Conservation (phyloP, 2,888 invertebrate species). For the Ormyrus labotus region DNA sequence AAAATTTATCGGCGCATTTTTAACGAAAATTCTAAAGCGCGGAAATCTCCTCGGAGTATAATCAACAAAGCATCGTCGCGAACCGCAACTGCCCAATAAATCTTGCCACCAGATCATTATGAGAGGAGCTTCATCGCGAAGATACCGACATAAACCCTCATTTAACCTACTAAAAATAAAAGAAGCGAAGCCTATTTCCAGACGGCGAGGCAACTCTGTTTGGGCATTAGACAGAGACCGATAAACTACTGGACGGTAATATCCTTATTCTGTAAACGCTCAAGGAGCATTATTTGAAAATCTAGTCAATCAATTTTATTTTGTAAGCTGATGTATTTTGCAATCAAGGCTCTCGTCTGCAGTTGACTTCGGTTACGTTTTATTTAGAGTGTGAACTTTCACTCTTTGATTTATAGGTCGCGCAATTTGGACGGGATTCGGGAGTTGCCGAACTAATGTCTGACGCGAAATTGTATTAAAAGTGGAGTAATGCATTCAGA, state of each 20-base stretch:
- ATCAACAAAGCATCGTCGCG: not conserved
- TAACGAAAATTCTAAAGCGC: too few species aligned
- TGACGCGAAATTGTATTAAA: slow-evolving; percentile 16
- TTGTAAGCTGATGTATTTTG: too few species aligned
- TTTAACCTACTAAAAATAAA: not conserved
- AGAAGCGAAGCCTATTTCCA: too few species aligned
- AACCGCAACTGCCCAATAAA: slow-evolving; percentile 12
- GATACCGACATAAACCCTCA: not conserved
- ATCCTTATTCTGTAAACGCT: not conserved
- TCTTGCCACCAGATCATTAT: slow-evolving; percentile 19
- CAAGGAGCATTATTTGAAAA: too few species aligned
- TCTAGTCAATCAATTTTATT: too few species aligned
- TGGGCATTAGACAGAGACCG: slow-evolving; percentile 10
- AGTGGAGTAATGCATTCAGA: not conserved
- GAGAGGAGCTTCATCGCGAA: slow-evolving; percentile 1
- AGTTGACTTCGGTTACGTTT: too few species aligned
- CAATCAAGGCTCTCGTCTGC: too few species aligned
- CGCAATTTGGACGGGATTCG: slow-evolving; percentile 1
- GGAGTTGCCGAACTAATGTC: slow-evolving; percentile 15
- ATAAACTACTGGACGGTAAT: not conserved
- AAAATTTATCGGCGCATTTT: not conserved
- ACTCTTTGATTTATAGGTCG: too few species aligned
- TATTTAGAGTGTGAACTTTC: too few species aligned
- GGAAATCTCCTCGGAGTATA: not conserved
- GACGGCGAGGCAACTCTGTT: not conserved